Evolutionary conservation across 1,140 invertebrate genomes (phyloP).

Genomic region (Pogonomyrmex californicus): DNA sequence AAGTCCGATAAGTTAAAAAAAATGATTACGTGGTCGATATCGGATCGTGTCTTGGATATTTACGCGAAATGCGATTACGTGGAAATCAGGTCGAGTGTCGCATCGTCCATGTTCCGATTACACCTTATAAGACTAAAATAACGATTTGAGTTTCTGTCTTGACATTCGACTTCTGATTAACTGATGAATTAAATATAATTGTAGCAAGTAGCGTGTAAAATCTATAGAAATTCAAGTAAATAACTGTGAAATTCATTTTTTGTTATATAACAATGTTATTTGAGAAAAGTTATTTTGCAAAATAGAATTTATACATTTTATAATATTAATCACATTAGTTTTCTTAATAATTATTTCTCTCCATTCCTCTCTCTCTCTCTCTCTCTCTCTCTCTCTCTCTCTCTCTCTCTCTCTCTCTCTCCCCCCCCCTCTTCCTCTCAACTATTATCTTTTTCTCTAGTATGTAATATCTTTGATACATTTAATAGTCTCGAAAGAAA

Average conservation of each 20-base stretch:
- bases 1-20: background rate
- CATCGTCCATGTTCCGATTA: background rate
- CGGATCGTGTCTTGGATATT: background rate
- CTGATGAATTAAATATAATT: background rate
- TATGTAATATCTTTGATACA: background rate
- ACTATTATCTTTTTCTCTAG: background rate
- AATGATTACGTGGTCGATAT: conserved; percentile 24
- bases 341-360: background rate
- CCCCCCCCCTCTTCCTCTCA: no score
- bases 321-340: background rate
- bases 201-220: background rate
- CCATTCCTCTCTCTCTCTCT: no score
- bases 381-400: no score
- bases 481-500: conserved; percentile 17
- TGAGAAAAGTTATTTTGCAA: background rate
- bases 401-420: no score
- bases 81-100: conserved; percentile 19
- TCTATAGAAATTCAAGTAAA: background rate
- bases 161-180: background rate
- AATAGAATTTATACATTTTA: background rate
- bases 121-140: background rate
- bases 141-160: background rate
- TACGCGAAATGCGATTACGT: conserved; percentile 30
- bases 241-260: background rate
- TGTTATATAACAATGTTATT: background rate